Percentiles rank a stretch among this genome's conserved stretches.
These are phyloP conservation scores for Penaeus indicus DNA, from an alignment of 1,140 invertebrate genomes.

Conservation along the genomic window DNA sequence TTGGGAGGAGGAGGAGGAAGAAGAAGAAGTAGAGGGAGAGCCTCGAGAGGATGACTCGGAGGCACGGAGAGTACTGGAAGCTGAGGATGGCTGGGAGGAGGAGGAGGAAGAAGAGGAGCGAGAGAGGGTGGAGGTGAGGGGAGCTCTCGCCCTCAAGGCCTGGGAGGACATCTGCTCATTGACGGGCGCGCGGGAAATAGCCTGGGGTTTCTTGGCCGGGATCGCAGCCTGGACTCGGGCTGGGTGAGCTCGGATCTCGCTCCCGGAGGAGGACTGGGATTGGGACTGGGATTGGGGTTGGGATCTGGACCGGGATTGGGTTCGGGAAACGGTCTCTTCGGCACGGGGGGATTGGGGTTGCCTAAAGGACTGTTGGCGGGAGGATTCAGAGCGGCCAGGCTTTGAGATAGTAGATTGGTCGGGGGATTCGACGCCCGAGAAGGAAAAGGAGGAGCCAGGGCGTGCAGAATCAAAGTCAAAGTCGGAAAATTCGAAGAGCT, in stretches of 20 bases:
- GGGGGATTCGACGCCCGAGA: conserved; percentile 17
- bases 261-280: neutral
- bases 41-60: neutral
- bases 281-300: neutral
- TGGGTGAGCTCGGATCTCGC: neutral
- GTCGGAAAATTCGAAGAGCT: conserved; percentile 53
- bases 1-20: too few relatives aligned
- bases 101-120: neutral
- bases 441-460: conserved; percentile 50
- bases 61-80: neutral
- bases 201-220: neutral
- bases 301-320: neutral
- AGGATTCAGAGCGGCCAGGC: neutral
- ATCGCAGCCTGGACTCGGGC: neutral
- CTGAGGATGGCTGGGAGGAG: neutral
- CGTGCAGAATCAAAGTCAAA: conserved; percentile 53
- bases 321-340: too few relatives aligned
- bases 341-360: neutral
- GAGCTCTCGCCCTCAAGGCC: neutral
- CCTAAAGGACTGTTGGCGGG: neutral
- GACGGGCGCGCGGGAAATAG: too few relatives aligned
- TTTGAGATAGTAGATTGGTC: neutral
- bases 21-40: too few relatives aligned
- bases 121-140: neutral
- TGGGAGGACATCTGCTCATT: neutral